Evolutionary conservation across 2,797 vertebrate species (phyloP), one percentile per base, ranked within the genome.

Genomic region (Myotis vivesi): DNA sequence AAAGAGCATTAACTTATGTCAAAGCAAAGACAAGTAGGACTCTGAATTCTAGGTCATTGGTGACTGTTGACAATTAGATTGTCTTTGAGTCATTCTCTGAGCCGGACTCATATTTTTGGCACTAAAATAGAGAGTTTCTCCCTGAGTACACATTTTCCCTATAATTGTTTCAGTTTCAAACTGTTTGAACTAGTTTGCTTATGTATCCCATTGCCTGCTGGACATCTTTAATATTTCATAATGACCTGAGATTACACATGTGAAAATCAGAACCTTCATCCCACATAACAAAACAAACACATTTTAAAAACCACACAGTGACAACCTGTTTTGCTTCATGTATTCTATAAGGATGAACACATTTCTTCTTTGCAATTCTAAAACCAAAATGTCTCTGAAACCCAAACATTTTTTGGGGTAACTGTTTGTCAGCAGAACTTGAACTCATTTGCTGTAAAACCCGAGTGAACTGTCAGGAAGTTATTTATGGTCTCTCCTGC

Each of bases 291-390:
- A 68, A 66, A n/a, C 17, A 66, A 41, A n/a, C n/a, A 77, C 33
- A 55, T 23, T 77, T 77, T 36, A 46, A 82, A 44, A 46, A 4
- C 44, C 41, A 64, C 57, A 49, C 44, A 66, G 55, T 71, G 28
- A 15, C 46, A 81, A 62, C 22, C 22, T 80, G 8, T 53, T 92
- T 92, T 22, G 86, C 36, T 91, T 89, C 68, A 64, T 79, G 20
- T 84, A 46, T 86, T 72, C 73, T 89, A 22, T 53, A 55, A 13
- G 3, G 64, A 64, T 71, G 89, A 75, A 6, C 36, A 53, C 30
- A 81, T 73, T 92, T 95, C 79, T 77, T 95, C 57, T 72, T 66
- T 71, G 72, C 22, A 68, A 57, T 90, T 89, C 81, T 59, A 51
- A 80, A 55, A 38, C 66, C 62, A 75, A 46, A 73, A 59, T 88